Evolutionary conservation across 2,797 vertebrate species (phyloP).

Genomic region (Myotis pilosus): DNA sequence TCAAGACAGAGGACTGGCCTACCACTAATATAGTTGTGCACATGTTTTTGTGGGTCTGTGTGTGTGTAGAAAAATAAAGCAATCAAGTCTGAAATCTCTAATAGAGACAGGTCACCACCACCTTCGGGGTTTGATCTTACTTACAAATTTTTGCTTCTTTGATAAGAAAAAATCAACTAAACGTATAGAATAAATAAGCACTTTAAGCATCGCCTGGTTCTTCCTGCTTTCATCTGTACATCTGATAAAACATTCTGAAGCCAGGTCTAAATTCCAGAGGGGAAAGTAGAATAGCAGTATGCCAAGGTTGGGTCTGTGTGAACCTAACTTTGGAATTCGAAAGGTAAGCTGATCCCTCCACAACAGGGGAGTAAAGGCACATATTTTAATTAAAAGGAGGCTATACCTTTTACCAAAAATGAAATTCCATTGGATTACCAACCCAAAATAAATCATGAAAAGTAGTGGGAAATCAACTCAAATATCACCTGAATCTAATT

Average conservation of each 20-base stretch:
- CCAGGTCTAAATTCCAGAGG: background rate
- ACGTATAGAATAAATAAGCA: background rate
- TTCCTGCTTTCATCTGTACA: background rate
- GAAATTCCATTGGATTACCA: background rate
- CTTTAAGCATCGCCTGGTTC: background rate
- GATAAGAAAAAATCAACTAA: background rate
- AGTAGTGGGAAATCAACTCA: background rate
- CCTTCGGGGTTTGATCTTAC: background rate
- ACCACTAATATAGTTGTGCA: background rate
- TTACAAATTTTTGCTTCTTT: background rate
- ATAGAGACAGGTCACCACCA: background rate
- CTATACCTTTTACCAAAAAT: background rate
- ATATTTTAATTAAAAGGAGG: background rate
- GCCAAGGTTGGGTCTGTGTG: background rate
- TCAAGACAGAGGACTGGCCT: background rate
- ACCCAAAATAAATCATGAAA: conserved; percentile 23
- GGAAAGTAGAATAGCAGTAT: background rate
- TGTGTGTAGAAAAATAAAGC: background rate
- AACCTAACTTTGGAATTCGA: background rate
- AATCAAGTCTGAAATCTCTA: background rate
- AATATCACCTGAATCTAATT: background rate
- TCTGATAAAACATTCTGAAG: background rate
- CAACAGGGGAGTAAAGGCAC: background rate
- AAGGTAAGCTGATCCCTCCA: background rate
- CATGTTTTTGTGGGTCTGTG: background rate